These are phyloP conservation scores for Cinara cedri DNA, from an alignment of 2,888 invertebrate species.

Conservation along the genomic window DNA sequence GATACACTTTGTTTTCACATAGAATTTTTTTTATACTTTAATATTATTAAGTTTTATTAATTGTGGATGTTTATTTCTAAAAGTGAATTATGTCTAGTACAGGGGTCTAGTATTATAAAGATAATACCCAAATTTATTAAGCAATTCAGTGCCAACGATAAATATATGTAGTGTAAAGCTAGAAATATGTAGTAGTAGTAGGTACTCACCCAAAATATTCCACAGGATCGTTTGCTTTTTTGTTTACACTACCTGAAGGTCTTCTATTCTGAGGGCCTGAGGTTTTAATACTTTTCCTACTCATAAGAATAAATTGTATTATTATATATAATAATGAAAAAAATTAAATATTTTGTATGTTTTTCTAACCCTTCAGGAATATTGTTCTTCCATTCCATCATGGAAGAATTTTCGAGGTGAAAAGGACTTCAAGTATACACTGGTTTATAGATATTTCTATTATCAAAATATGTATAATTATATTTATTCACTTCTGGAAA, in stretches of 20 bases:
- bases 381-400: conserved; percentile 56
- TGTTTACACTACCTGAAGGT: conserved; percentile 38
- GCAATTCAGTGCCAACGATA: no score
- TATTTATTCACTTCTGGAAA: conserved; percentile 18
- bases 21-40: no score
- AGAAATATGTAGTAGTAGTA: no score
- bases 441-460: neutral
- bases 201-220: conserved; percentile 51
- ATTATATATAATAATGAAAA: neutral
- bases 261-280: conserved; percentile 42
- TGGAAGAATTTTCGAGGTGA: conserved; percentile 41
- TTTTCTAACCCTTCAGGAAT: conserved; percentile 41
- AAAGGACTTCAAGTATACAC: conserved; percentile 30
- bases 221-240: conserved; percentile 51
- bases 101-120: no score
- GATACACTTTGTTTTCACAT: no score
- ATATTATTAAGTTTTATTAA: no score
- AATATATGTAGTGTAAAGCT: no score
- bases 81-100: no score
- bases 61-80: no score
- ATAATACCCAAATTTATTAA: no score
- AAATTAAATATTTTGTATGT: neutral
- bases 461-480: conserved; percentile 5
- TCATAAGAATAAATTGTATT: neutral
- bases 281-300: conserved; percentile 45